Base-by-base conservation (phyloP, 2,797 vertebrate genomes). In the Aphelocoma californica region DNA sequence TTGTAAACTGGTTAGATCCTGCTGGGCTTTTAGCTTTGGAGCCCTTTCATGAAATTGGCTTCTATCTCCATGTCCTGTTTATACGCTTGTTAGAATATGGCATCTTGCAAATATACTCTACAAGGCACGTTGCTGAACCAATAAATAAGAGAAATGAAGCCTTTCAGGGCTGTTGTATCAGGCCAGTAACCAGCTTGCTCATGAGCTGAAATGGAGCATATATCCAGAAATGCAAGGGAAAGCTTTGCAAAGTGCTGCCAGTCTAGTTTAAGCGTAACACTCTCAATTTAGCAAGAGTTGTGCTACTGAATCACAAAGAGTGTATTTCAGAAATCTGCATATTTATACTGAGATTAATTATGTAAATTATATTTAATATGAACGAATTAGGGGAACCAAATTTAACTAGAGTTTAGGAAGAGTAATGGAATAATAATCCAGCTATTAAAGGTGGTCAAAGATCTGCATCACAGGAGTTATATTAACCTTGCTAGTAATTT, bases 1-100 rank as follows among this genome's bases (percentile, higher is more conserved):
- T 98, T 98, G 97, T 98, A 90, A 91, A 88, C 71, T 73, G 82
- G 80, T 90, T 72, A 92, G 94, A 91, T 96, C 98, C 98, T 88
- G 97, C 98, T 98, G 98, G 93, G 98, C 75, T 94, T 91, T 94
- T 92, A 89, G 88, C 75, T 91, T 81, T 92, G 71, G 75, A 95
- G 70, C 40, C 91, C 87, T 95, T 96, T 81, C 91, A 91, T 97
- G 95, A 97, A 97, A 96, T 97, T 93, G 93, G 69, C 90, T 95
- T 90, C 92, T 79, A 62, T 94, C 72, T 96, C 77, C 78, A 38
- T 61, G 88, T 71, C 81, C 95, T 95, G 86, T 80, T 93, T 94
- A 91, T 85, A 91, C 78, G 95, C 97, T 96, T 97, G 90, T 98
- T 96, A 97, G 95, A 96, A 97, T 91, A 94, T 95, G 96, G 94